Percentiles rank a stretch among this genome's conserved stretches.
Evolutionary conservation across 2,888 invertebrate species (phyloP).

Genomic region (Eudasyphora cyanicolor): DNA sequence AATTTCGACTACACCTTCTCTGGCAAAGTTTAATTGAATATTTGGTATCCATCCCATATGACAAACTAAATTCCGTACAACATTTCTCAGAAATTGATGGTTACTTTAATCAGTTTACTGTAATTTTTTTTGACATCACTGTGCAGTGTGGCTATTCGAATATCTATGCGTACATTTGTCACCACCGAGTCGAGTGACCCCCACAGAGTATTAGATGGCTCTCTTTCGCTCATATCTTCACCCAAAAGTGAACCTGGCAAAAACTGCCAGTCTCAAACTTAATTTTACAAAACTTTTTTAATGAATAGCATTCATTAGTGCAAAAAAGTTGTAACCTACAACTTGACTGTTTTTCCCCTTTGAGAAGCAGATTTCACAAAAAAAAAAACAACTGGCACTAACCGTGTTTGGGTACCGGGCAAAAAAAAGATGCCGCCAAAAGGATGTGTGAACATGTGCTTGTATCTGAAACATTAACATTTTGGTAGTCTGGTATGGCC

Average conservation of each 20-base stretch:
- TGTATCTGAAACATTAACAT: slow-evolving; percentile 5
- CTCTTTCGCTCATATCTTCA: not conserved
- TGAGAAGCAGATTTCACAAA: not conserved
- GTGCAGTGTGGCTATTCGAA: not conserved
- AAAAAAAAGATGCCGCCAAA: not conserved
- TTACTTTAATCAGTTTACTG: too few relatives aligned
- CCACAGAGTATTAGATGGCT: not conserved
- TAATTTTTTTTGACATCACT: not conserved
- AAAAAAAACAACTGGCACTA: not conserved
- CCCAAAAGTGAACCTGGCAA: not conserved
- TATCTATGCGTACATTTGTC: not conserved
- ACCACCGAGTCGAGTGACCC: too few relatives aligned
- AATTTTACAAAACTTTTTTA: slow-evolving; percentile 18
- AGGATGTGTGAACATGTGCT: slow-evolving; percentile 2
- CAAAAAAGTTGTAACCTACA: slow-evolving; percentile 19
- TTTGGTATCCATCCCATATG: too few relatives aligned
- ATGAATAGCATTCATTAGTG: slow-evolving; percentile 36
- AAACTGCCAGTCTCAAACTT: not conserved
- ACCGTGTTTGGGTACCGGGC: not conserved
- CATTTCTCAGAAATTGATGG: too few relatives aligned
- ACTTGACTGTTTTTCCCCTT: not conserved
- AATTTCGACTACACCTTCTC: too few relatives aligned
- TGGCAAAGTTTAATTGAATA: too few relatives aligned
- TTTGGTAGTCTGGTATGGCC: slow-evolving; percentile 10
- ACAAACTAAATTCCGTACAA: too few relatives aligned